Percentiles rank a stretch among this genome's conserved stretches.
Conservation (phyloP, 1,140 invertebrate species). For the Vollenhovia emeryi region DNA sequence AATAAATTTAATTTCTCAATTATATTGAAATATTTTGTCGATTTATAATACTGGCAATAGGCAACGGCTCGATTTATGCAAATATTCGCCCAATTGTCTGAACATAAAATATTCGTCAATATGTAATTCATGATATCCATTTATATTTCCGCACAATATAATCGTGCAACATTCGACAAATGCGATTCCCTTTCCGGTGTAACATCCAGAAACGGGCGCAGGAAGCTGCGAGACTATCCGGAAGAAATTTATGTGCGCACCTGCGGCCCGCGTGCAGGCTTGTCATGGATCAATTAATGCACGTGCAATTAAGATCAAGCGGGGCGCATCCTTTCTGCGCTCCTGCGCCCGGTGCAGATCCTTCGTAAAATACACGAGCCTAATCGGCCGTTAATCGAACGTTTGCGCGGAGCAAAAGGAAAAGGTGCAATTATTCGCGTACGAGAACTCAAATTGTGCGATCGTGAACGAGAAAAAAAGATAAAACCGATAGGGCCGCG, state of each 20-base stretch:
- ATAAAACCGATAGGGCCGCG: slow-evolving; percentile 13
- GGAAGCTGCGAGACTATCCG: slow-evolving; percentile 32
- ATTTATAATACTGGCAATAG: background rate
- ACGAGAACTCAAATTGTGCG: slow-evolving; percentile 39
- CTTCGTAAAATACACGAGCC: slow-evolving; percentile 48
- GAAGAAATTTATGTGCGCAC: slow-evolving; percentile 56
- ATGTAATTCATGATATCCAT: slow-evolving; percentile 30
- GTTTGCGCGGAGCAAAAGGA: slow-evolving; percentile 19
- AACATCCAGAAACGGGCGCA: slow-evolving; percentile 31
- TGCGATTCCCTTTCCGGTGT: slow-evolving; percentile 25
- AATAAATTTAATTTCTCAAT: background rate
- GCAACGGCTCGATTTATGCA: background rate
- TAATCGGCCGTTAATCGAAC: slow-evolving; percentile 54
- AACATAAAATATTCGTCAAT: slow-evolving; percentile 10
- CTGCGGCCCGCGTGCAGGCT: slow-evolving; percentile 23
- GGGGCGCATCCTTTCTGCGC: background rate
- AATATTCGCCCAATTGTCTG: background rate
- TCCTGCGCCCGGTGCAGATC: background rate
- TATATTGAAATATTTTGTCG: slow-evolving; percentile 1
- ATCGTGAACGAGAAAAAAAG: slow-evolving; percentile 19
- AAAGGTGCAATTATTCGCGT: slow-evolving; percentile 58
- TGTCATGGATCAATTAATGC: slow-evolving; percentile 50
- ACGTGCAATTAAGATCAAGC: slow-evolving; percentile 56
- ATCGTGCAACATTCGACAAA: slow-evolving; percentile 33
- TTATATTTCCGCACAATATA: slow-evolving; percentile 25